phyloP scores from a whole-genome alignment of 1,140 invertebrate genomes.

The Meloidogyne exigua region DNA sequence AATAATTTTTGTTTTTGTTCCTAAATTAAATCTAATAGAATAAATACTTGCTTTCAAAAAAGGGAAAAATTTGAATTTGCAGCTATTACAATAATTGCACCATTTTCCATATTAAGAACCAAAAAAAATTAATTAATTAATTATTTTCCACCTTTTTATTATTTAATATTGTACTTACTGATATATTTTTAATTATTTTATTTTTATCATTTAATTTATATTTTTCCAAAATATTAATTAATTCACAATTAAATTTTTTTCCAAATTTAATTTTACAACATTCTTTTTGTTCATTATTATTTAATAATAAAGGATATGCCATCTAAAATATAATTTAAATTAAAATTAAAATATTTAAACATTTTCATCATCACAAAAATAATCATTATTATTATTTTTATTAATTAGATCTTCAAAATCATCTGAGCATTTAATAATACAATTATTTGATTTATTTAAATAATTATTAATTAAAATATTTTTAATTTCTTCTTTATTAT shows the following conservation, averaged over 20 bases:
- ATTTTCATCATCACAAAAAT: background rate
- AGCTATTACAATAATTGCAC: background rate
- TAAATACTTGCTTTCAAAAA: background rate
- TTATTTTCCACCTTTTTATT: too few relatives aligned
- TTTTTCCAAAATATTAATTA: background rate
- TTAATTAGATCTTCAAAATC: too few relatives aligned
- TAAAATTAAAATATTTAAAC: background rate
- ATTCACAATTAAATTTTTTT: constrained; percentile 5
- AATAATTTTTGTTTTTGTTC: constrained; percentile 4
- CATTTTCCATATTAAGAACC: background rate
- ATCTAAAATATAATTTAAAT: background rate
- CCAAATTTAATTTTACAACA: background rate
- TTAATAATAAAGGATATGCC: constrained; percentile 4
- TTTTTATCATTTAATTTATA: constrained; percentile 3
- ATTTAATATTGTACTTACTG: background rate
- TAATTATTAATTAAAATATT: background rate
- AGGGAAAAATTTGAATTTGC: background rate
- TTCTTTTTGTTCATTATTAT: background rate
- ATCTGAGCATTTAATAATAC: too few relatives aligned
- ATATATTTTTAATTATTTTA: background rate
- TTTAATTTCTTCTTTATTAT: background rate
- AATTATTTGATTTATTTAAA: background rate
- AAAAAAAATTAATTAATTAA: background rate
- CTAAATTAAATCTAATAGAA: constrained; percentile 4
- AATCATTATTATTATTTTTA: background rate